phyloP scores from a whole-genome alignment of 2,888 invertebrate species.

The Tuberolachnus salignus region DNA sequence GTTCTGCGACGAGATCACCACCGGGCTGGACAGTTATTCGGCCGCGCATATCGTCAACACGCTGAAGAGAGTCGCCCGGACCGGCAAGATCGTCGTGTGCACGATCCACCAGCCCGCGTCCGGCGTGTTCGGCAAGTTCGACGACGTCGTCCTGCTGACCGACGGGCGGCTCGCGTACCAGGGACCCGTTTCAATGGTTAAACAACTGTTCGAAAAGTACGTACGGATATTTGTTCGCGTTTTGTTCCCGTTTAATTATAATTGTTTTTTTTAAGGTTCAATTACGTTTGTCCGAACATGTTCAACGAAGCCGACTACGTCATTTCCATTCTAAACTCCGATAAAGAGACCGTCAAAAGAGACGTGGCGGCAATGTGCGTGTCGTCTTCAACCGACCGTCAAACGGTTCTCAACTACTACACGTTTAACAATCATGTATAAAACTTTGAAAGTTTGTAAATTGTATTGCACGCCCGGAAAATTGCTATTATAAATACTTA shows the following conservation, averaged over 20 bases:
- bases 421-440: slow-evolving; percentile 16
- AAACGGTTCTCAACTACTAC: slow-evolving; percentile 7
- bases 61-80: slow-evolving; percentile 68
- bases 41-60: slow-evolving; percentile 80
- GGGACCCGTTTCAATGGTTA: slow-evolving; percentile 49
- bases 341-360: not conserved
- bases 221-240: too few species aligned
- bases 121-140: slow-evolving; percentile 57
- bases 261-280: not conserved
- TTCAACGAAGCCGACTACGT: slow-evolving; percentile 46
- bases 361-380: slow-evolving; percentile 35
- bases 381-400: slow-evolving; percentile 9
- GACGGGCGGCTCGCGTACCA: slow-evolving; percentile 52
- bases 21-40: slow-evolving; percentile 88
- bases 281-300: slow-evolving; percentile 28
- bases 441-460: too few species aligned
- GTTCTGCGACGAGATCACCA: slow-evolving; percentile 94
- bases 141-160: slow-evolving; percentile 41
- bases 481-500: too few species aligned
- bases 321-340: slow-evolving; percentile 23
- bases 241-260: too few species aligned
- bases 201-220: slow-evolving; percentile 53
- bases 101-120: slow-evolving; percentile 58
- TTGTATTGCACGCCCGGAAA: too few species aligned
- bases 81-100: slow-evolving; percentile 57